Evolutionary conservation across 2,113 vertebrate species (phyloP).

Genomic region (Leptosomus discolor): DNA sequence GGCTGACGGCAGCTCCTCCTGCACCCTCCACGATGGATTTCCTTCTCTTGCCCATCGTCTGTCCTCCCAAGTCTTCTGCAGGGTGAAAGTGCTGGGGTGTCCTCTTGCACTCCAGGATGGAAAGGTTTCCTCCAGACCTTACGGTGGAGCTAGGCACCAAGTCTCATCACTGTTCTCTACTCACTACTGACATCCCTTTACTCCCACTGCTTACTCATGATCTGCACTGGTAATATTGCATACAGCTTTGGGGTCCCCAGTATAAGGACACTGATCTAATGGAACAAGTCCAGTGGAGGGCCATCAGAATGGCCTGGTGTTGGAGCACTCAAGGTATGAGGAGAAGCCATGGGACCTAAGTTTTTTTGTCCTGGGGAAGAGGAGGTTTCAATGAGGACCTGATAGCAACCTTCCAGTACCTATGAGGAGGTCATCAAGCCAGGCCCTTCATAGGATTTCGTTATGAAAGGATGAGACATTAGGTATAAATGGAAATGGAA

Average conservation of each 20-base stretch:
- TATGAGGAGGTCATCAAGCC: background rate
- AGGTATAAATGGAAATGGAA: background rate
- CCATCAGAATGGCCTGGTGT: background rate
- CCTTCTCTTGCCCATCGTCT: background rate
- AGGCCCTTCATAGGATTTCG: background rate
- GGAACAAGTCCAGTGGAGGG: background rate
- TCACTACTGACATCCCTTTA: no score
- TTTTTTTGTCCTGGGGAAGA: background rate
- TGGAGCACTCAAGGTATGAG: background rate
- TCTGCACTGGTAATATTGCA: background rate
- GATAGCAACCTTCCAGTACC: background rate
- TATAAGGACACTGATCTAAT: background rate
- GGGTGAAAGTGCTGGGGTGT: background rate
- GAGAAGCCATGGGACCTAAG: no score
- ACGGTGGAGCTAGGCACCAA: background rate
- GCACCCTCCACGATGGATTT: accelerated
- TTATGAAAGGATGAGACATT: background rate
- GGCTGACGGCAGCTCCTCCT: accelerated
- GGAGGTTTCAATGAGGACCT: background rate
- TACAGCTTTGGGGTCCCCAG: background rate
- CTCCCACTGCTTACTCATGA: background rate
- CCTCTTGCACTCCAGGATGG: background rate
- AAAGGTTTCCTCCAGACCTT: background rate
- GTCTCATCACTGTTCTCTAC: background rate
- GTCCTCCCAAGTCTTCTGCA: background rate